Conservation (phyloP, 2,113 vertebrate genomes). For the Apteryx owenii region DNA sequence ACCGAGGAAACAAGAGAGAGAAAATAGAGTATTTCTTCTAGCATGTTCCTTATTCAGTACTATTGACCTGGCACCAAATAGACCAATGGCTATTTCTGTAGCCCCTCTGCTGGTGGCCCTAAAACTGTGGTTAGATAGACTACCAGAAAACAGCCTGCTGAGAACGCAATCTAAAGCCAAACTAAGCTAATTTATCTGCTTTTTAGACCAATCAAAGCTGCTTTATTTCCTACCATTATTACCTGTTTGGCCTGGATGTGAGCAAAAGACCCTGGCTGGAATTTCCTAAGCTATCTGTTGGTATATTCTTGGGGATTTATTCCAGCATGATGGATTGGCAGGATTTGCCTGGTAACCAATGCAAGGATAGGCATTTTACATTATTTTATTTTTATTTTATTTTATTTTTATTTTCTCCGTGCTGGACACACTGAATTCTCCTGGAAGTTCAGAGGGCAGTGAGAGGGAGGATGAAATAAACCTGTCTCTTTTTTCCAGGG, state of each 20-base stretch:
- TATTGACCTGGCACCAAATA: background rate
- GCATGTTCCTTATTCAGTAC: background rate
- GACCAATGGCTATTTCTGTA: background rate
- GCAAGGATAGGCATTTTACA: background rate
- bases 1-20: background rate
- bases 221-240: background rate
- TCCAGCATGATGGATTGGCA: background rate
- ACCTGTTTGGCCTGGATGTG: background rate
- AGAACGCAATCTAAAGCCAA: background rate
- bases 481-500: background rate
- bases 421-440: background rate
- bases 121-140: background rate
- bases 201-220: background rate
- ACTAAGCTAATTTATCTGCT: background rate
- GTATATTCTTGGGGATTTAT: background rate
- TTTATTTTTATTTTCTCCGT: background rate
- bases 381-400: background rate
- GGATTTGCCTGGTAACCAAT: background rate
- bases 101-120: background rate
- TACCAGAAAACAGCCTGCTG: background rate
- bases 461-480: background rate
- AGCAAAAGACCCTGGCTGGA: background rate
- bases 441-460: background rate
- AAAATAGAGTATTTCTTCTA: background rate
- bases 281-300: background rate